Percentiles rank a stretch among this genome's conserved stretches.
These are phyloP conservation scores for Centropristis striata DNA, from an alignment of 2,113 vertebrate species.

Conservation along the genomic window DNA sequence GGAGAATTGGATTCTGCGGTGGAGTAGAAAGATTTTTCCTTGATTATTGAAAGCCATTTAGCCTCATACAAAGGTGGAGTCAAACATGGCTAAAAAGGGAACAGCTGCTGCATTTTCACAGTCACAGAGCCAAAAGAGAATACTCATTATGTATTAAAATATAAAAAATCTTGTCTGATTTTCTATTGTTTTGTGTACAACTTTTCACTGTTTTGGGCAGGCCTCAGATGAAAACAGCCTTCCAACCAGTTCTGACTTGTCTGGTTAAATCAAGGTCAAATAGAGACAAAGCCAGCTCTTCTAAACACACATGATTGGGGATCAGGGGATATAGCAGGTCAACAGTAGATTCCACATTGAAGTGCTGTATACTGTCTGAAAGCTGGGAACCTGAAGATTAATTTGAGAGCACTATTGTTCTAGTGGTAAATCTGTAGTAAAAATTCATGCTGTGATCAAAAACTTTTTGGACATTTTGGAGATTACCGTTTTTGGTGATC, in stretches of 20 bases:
- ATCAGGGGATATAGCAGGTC: too few species aligned
- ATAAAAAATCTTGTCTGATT: not conserved
- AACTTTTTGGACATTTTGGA: too few species aligned
- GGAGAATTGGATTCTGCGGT: conserved; percentile 29
- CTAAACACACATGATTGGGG: not conserved
- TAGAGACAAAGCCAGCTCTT: not conserved
- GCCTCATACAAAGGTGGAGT: conserved; percentile 1
- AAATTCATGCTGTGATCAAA: too few species aligned
- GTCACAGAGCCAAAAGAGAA: not conserved
- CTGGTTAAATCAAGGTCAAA: not conserved
- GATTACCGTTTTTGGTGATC: too few species aligned
- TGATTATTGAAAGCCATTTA: conserved; percentile 43
- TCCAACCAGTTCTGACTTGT: not conserved
- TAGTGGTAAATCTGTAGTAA: too few species aligned
- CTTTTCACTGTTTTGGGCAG: not conserved
- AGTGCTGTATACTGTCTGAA: too few species aligned
- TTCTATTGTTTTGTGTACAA: not conserved
- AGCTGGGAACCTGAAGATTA: too few species aligned
- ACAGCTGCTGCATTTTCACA: not conserved
- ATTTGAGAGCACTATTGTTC: too few species aligned
- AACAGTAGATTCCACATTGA: too few species aligned
- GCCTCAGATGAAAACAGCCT: not conserved
- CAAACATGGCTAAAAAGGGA: not conserved
- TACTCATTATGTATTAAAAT: too few species aligned
- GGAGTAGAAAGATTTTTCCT: conserved; percentile 19